These are phyloP conservation scores for Neoniphon sammara DNA, from an alignment of 2,797 vertebrate species.

Conservation along the genomic window DNA sequence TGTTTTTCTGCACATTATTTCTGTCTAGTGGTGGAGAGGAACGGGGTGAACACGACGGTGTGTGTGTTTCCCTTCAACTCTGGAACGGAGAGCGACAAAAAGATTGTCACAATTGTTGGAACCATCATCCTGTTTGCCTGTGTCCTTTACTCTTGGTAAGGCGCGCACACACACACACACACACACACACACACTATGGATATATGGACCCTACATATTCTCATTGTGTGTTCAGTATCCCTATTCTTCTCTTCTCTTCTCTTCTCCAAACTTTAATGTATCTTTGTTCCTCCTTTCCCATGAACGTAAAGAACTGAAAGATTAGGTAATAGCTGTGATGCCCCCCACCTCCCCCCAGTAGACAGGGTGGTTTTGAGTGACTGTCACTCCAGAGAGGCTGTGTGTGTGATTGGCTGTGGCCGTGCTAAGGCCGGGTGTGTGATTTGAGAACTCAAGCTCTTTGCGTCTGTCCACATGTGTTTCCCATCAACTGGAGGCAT, in stretches of 20 bases:
- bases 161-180: conserved; percentile 17
- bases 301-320: neutral
- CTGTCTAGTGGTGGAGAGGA: conserved; percentile 69
- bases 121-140: conserved; percentile 89
- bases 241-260: too few relatives aligned
- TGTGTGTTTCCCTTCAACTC: conserved; percentile 90
- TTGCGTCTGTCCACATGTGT: conserved; percentile 72
- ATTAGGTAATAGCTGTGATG: conserved; percentile 1
- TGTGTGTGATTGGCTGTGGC: conserved; percentile 59
- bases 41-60: conserved; percentile 87
- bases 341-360: conserved; percentile 1
- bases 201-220: neutral
- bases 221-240: neutral
- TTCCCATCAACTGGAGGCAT: conserved; percentile 74
- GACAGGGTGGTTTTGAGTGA: conserved; percentile 59
- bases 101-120: conserved; percentile 89
- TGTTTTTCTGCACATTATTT: conserved; percentile 44
- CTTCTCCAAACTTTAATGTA: neutral
- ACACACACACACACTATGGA: neutral
- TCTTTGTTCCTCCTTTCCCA: neutral
- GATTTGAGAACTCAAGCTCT: conserved; percentile 36
- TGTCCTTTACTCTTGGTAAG: conserved; percentile 96
- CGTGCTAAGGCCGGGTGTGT: conserved; percentile 27
- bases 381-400: conserved; percentile 41
- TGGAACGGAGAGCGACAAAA: conserved; percentile 86